Base-by-base conservation (phyloP, 2,888 invertebrate species). In the Amblyjoppa proteus region DNA sequence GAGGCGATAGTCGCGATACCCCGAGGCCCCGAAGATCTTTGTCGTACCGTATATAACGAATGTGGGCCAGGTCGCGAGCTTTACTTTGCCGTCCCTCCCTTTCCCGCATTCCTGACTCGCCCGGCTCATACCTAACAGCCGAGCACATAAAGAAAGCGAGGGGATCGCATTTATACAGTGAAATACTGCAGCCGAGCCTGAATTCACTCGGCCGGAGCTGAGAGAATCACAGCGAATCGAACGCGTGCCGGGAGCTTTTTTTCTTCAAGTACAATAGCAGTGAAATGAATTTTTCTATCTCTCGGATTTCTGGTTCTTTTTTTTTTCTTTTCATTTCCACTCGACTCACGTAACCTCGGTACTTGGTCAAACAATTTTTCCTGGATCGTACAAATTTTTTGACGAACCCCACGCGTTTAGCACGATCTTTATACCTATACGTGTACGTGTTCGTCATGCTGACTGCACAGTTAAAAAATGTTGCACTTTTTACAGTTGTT, bases 11-110 rank as follows among this genome's bases (percentile, higher is more conserved):
- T 66, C 73, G 73, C 81, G 78, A 82, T 78, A 66, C 74, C 78
- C 76, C 71, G 71, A 82, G 64, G 61, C 61, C 61, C 71, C 76
- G 68, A 85, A 82, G 71, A 85, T 85, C 78, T 85, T 82, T 85
- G 75, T 75, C 82, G 75, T 64, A 56, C 16, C 16, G 20, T 69
- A 66, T n/a, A 41, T 31, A 79, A 69, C n/a, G 79, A 79, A 82
- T 75, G 79, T 85, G 85, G 82, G 70, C 64, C 79, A 82, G 82
- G 51, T 79, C 75, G 75, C 75, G 82, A 82, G 85, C 34, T 85
- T 76, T 69, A 16, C 70, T 75, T 64, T 61, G 66, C 49, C 34
- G 28, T 49, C 56, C 56, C 11, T 38, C 45, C 49, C 71, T 64
- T 71, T 77, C 64, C 61, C 77, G 61, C 73, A 77, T 77, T 49